These are phyloP conservation scores for Kryptolebias ocellatus DNA, from an alignment of 2,797 vertebrate species.

Conservation along the genomic window DNA sequence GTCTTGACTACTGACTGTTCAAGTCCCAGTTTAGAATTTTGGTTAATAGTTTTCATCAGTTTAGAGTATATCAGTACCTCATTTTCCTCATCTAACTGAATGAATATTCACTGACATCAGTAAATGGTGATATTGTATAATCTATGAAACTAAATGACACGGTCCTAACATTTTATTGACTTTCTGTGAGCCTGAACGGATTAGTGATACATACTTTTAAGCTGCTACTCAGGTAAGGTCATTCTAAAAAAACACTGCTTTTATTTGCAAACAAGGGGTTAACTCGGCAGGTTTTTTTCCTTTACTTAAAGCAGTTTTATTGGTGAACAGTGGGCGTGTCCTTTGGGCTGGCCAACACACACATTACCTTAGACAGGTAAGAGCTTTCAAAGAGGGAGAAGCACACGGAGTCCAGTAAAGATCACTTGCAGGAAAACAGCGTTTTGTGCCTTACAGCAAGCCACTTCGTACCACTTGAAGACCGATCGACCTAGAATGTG, in stretches of 20 bases:
- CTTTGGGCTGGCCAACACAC: conserved; percentile 71
- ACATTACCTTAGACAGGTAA: conserved; percentile 85
- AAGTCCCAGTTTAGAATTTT: too few relatives aligned
- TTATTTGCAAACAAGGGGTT: conserved; percentile 64
- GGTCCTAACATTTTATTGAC: too few relatives aligned
- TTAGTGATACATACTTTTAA: neutral
- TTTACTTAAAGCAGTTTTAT: conserved; percentile 55
- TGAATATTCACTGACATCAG: too few relatives aligned
- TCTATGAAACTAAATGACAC: too few relatives aligned
- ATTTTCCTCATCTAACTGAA: too few relatives aligned
- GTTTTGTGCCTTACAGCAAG: neutral
- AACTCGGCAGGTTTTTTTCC: conserved; percentile 45
- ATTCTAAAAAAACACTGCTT: conserved; percentile 5
- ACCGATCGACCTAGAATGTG: conserved; percentile 53
- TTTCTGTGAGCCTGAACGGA: neutral
- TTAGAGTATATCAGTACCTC: too few relatives aligned
- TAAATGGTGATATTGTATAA: too few relatives aligned
- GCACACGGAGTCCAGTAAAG: conserved; percentile 35
- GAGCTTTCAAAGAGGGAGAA: conserved; percentile 51
- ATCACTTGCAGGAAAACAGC: conserved; percentile 15
- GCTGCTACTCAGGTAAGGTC: too few relatives aligned
- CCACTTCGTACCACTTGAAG: neutral
- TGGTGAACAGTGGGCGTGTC: conserved; percentile 68
- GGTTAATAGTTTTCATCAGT: too few relatives aligned
- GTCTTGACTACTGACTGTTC: too few relatives aligned